Conservation (phyloP, 2,888 invertebrate species). For the Mylabris sibirica region DNA sequence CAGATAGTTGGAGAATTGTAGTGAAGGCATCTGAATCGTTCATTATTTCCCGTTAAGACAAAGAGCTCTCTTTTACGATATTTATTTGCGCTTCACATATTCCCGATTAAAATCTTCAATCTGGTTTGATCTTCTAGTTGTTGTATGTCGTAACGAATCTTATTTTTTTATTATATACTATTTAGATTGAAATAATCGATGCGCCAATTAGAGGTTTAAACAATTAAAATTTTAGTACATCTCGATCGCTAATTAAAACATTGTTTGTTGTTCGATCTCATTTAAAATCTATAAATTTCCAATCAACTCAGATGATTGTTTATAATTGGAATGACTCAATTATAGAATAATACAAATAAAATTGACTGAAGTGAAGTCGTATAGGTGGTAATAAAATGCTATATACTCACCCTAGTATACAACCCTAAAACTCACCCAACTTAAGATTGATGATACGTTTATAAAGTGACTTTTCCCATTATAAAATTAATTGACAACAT, state of each 20-base stretch:
- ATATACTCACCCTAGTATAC: background rate
- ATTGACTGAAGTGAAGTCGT: background rate
- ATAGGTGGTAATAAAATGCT: background rate
- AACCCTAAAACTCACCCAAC: background rate
- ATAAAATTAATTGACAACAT: conserved; percentile 1
- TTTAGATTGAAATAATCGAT: background rate
- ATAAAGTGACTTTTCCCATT: conserved; percentile 20
- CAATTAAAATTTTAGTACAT: background rate
- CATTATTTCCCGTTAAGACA: conserved; percentile 43
- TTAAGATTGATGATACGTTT: conserved; percentile 22
- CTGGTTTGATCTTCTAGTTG: background rate
- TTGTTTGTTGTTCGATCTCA: background rate
- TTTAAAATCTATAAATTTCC: conserved; percentile 5
- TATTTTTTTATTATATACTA: background rate
- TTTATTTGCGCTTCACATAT: conserved; percentile 2
- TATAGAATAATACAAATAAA: conserved; percentile 7
- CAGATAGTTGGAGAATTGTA: conserved; percentile 30
- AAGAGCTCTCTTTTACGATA: conserved; percentile 33
- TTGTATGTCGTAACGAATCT: background rate
- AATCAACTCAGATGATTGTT: background rate
- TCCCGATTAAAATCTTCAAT: background rate
- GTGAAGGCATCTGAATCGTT: conserved; percentile 38
- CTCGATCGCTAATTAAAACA: background rate
- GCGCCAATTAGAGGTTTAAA: background rate
- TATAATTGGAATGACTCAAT: conserved; percentile 1